Conservation (phyloP, 2,888 invertebrate genomes). For the Yponomeuta malinellus region DNA sequence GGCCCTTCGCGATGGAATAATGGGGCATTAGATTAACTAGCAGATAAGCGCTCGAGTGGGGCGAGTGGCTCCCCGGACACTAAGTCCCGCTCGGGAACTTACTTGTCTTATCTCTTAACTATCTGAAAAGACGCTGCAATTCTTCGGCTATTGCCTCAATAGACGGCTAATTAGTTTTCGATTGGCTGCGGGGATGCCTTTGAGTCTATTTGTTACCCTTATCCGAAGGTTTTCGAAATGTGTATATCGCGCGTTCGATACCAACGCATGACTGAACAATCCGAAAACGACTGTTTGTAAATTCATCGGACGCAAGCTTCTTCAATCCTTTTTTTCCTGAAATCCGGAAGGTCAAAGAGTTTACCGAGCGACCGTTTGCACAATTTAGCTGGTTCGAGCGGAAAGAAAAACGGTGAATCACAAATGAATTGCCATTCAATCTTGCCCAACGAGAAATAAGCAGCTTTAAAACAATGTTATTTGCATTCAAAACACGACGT, state of each 20-base stretch:
- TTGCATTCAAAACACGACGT: background rate
- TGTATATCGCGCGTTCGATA: too few species aligned
- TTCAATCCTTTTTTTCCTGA: background rate
- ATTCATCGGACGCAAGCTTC: background rate
- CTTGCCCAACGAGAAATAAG: background rate
- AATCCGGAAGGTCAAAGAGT: background rate
- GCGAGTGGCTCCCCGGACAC: background rate
- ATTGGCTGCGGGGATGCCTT: background rate
- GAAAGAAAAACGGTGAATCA: background rate
- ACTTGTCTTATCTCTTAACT: background rate
- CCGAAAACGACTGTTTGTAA: background rate
- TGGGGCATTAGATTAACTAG: slow-evolving; percentile 9
- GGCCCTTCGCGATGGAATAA: slow-evolving; percentile 5
- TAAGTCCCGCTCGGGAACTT: background rate
- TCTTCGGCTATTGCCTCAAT: background rate
- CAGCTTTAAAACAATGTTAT: background rate
- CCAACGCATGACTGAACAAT: too few species aligned
- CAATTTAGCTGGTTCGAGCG: background rate
- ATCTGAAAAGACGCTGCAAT: slow-evolving; percentile 1
- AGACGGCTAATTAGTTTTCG: background rate
- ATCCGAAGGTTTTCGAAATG: too few species aligned
- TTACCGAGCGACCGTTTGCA: background rate
- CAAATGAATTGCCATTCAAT: background rate
- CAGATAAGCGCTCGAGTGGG: background rate
- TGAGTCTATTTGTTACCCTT: background rate